Evolutionary conservation across 2,888 invertebrate species (phyloP), one percentile per base, ranked within the genome.

Genomic region (Dryadula phaetusa): DNA sequence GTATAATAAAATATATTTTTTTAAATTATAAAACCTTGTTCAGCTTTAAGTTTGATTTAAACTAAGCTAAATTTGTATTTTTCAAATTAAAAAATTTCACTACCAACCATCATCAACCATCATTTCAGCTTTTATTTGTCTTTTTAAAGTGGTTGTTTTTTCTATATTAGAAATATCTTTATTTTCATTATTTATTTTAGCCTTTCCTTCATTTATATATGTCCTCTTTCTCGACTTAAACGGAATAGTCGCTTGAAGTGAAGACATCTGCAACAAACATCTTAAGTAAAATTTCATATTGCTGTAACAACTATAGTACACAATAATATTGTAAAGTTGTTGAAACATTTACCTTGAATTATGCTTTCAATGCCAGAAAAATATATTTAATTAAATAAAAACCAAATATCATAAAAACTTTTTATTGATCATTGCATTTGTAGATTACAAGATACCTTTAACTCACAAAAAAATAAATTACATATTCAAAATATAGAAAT

Each of bases 161-260:
- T 64, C 64, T 54, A 72, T 70, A 68, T 74, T 74, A 52, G 67
- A 64, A 60, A 66, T 67, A 54, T 75, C 79, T 76, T 83, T 77
- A 76, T 88, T 89, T 78, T 89, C 88, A 47, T 71, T 74, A 69
- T 85, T 82, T n/a, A 75, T 72, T 73, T 81, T 79, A 18, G 67
- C 72, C 69, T 77, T 78, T 58, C 76, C 80, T 53, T 71, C 74
- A 54, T 74, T 76, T 34, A 80, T 66, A 70, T 79, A 77, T 4
- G 86, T 82, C 70, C 86, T 93, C 74, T 94, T 94, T 12, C 93
- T 86, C 28, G 88, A 81, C 72, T 85, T 89, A 72, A 94, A 94
- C 8, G 92, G 86, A 67, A 94, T 90, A 1, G 84, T 87, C 40
- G 87, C 84, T 79, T 94, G 94, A 16, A 89, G 75, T 32, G 86